Evolutionary conservation across 2,888 invertebrate species (phyloP).

Genomic region (Dinocampus coccinellae): DNA sequence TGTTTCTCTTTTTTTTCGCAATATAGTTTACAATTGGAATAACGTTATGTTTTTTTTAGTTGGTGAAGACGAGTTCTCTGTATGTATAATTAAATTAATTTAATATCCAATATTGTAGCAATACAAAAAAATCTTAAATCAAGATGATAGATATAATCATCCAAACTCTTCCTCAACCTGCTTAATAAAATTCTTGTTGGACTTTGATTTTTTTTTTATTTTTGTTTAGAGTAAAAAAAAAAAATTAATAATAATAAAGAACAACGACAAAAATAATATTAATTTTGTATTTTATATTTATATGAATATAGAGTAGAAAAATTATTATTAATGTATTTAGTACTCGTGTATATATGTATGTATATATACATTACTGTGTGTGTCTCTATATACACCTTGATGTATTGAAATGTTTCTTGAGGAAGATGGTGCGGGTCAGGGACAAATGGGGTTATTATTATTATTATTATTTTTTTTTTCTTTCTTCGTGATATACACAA

Average conservation of each 20-base stretch:
- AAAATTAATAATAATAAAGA: too few species aligned
- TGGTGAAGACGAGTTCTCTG: conserved; percentile 32
- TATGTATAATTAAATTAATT: conserved; percentile 24
- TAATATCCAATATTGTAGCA: too few species aligned
- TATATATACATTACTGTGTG: background rate
- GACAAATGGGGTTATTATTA: conserved; percentile 7
- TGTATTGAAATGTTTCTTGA: background rate
- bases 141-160: background rate
- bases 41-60: conserved; percentile 24
- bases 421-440: conserved; percentile 19
- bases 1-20: conserved; percentile 29
- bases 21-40: conserved; percentile 26
- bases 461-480: too few species aligned
- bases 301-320: too few species aligned
- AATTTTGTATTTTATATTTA: background rate
- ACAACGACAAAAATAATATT: too few species aligned
- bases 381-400: background rate
- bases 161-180: conserved; percentile 3
- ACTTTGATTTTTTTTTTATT: conserved; percentile 9
- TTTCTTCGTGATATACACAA: background rate
- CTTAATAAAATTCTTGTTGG: background rate
- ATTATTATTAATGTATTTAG: too few species aligned
- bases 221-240: too few species aligned
- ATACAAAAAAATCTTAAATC: background rate
- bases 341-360: background rate